Evolutionary conservation across 2,113 vertebrate species (phyloP), one percentile per base, ranked within the genome.

Genomic region (Gobiocypris rarus): DNA sequence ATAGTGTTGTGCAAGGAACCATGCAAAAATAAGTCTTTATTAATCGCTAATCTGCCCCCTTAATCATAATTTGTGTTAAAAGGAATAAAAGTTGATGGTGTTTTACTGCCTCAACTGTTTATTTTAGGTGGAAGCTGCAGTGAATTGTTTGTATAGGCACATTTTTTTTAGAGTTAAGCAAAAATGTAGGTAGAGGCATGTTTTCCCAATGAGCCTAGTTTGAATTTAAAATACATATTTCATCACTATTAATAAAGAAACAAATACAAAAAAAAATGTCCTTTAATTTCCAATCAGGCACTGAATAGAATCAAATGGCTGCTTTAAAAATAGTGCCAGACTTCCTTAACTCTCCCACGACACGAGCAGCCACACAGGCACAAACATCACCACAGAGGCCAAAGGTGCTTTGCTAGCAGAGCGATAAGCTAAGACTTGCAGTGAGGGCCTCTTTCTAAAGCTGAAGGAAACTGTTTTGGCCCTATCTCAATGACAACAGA

Each of bases 401-500:
- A 85, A 75, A 85, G 79, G 86, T 82, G 26, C 69, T 67, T 54
- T 79, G 50, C 76, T 63, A 63, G 8, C 52, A 34, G 65, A 81
- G 43, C 65, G 85, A 76, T 83, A 81, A 81, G 83, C 43, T 45
- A 83, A 70, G 52, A 70, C 41, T 70, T 28, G 63, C 7, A 1
- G 13, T 9, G 8, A 65, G 38, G 69, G 63, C 75, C 75, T 59
- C 75, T 54, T 67, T 76, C 74, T 48, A 75, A 45, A 75, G 84
- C 79, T 48, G 75, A 81, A 84, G 81, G 45, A 54, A 70, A 81
- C 71, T 17, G 69, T 52, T 74, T 83, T 61, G 19, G 69, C 79
- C 63, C 80, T 81, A 86, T 84, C 82, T 73, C 63, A 77, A 65
- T 65, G 80, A 78, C 50, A 43, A 78, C 73, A 85, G 24, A 63